phyloP scores from a whole-genome alignment of 2,888 invertebrate genomes.

The Nomada fucata region DNA sequence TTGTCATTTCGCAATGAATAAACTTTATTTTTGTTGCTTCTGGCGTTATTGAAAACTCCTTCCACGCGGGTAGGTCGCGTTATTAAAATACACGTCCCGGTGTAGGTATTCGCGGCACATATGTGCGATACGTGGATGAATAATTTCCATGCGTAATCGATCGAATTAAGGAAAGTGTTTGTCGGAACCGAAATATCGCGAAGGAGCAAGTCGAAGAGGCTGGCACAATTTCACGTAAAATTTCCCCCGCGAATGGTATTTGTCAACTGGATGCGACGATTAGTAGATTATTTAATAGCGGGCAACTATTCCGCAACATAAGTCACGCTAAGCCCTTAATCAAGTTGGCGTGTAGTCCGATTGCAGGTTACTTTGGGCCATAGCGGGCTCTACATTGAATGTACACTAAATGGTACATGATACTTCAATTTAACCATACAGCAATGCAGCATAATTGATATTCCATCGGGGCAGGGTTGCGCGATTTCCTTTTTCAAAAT shows the following conservation, averaged over 20 bases:
- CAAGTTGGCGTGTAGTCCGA: conserved; percentile 63
- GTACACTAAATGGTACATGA: neutral
- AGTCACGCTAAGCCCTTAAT: conserved; percentile 60
- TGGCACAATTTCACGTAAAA: conserved; percentile 2
- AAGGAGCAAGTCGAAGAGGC: neutral
- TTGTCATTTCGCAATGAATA: neutral
- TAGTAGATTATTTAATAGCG: conserved; percentile 74
- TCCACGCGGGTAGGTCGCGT: too few relatives aligned
- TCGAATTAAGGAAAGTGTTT: conserved; percentile 16
- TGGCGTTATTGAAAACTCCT: too few relatives aligned
- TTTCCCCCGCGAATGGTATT: conserved; percentile 18
- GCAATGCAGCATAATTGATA: neutral
- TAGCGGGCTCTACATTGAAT: conserved; percentile 11
- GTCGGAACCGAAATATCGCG: neutral
- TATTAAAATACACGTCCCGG: too few relatives aligned
- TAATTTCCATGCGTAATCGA: conserved; percentile 8
- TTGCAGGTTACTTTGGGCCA: conserved; percentile 31
- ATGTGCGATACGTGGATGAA: neutral
- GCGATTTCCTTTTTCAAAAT: too few relatives aligned
- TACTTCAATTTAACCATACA: too few relatives aligned
- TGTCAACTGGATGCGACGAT: conserved; percentile 49
- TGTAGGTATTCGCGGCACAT: neutral
- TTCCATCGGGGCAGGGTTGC: too few relatives aligned
- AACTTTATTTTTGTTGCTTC: too few relatives aligned
- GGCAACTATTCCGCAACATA: conserved; percentile 59